Conservation (phyloP, 2,888 invertebrate genomes). For the Gryllus longicercus region DNA sequence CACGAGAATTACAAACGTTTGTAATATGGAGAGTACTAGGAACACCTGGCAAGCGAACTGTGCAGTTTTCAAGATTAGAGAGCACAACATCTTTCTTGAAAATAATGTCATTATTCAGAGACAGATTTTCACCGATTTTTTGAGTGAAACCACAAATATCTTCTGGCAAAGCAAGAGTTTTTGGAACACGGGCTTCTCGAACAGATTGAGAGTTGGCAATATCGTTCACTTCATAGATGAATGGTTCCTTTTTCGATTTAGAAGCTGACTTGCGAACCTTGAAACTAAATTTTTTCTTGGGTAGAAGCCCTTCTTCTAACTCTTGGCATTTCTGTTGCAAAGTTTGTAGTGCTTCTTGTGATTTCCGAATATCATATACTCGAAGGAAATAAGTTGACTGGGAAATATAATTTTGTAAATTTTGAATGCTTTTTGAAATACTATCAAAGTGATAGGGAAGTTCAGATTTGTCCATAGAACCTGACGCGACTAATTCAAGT, state of each 20-base stretch:
- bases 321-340: constrained; percentile 66
- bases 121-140: constrained; percentile 57
- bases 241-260: constrained; percentile 4
- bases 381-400: constrained; percentile 76
- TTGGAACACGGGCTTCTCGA: not conserved
- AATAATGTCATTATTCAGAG: constrained; percentile 61
- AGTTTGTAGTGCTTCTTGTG: constrained; percentile 68
- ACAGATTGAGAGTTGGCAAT: constrained; percentile 28
- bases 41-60: constrained; percentile 71
- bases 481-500: constrained; percentile 32
- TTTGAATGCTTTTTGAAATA: constrained; percentile 68
- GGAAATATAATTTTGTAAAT: constrained; percentile 73
- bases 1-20: constrained; percentile 69
- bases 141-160: constrained; percentile 63
- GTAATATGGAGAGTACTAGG: constrained; percentile 85
- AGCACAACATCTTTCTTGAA: constrained; percentile 73
- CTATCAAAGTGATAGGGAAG: constrained; percentile 62
- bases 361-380: constrained; percentile 75
- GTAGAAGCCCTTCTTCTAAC: constrained; percentile 67
- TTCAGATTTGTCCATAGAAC: constrained; percentile 49
- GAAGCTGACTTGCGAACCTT: constrained; percentile 51
- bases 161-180: constrained; percentile 42
- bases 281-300: constrained; percentile 85
- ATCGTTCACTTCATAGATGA: constrained; percentile 23
- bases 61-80: constrained; percentile 71